Percentiles rank a stretch among this genome's conserved stretches.
Evolutionary conservation across 2,888 invertebrate genomes (phyloP).

Genomic region (Calliopum simillimum): DNA sequence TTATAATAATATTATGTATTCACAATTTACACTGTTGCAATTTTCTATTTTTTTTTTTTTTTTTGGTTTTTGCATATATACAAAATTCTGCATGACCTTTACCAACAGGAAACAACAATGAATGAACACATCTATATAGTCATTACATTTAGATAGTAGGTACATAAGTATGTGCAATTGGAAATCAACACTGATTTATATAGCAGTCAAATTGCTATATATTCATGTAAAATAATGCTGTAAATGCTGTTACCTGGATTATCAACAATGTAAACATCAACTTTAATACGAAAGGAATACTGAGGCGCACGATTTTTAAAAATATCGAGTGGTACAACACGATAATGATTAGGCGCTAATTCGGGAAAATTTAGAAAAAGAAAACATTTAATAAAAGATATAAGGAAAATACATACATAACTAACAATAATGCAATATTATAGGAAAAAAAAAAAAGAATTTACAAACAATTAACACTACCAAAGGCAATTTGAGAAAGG

Average conservation of each 20-base stretch:
- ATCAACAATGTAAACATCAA: slow-evolving; percentile 60
- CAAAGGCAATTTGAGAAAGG: neutral
- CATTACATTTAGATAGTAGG: too few relatives aligned
- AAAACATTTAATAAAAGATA: neutral
- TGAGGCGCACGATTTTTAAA: slow-evolving; percentile 65
- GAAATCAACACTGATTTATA: too few relatives aligned
- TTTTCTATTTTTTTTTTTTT: too few relatives aligned
- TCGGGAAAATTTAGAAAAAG: slow-evolving; percentile 23
- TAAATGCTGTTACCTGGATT: slow-evolving; percentile 61
- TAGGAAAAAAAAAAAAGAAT: neutral
- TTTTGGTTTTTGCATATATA: too few relatives aligned
- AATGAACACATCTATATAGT: too few relatives aligned
- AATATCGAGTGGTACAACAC: slow-evolving; percentile 73
- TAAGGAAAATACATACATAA: slow-evolving; percentile 3
- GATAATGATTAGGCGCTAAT: slow-evolving; percentile 67
- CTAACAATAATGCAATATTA: slow-evolving; percentile 3
- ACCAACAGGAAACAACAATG: too few relatives aligned
- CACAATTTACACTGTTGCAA: too few relatives aligned
- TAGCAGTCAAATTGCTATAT: too few relatives aligned
- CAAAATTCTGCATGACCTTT: too few relatives aligned
- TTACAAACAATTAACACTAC: neutral
- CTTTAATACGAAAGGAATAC: slow-evolving; percentile 65
- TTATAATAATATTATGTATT: too few relatives aligned
- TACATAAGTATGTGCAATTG: too few relatives aligned
- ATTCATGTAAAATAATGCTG: too few relatives aligned